These are phyloP conservation scores for Thecophora atra DNA, from an alignment of 2,888 invertebrate species.

Conservation along the genomic window DNA sequence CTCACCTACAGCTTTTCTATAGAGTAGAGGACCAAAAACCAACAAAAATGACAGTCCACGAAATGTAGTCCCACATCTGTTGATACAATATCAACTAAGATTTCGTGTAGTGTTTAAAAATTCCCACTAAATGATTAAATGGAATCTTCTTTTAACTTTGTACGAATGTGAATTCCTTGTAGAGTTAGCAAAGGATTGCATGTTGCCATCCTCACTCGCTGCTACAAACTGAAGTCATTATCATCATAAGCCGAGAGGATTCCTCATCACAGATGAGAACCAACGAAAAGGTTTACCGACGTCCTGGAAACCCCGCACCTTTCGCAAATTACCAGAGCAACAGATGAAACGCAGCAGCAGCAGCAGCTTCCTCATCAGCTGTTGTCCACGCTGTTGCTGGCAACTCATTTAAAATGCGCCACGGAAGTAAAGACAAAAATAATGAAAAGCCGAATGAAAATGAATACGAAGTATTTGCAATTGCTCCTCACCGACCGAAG, in stretches of 20 bases:
- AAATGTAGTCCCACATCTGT: conserved; percentile 23
- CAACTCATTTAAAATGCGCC: conserved; percentile 28
- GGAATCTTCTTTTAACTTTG: neutral
- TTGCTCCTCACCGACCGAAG: neutral
- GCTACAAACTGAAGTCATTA: conserved; percentile 33
- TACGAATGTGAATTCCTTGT: neutral
- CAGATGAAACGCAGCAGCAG: neutral
- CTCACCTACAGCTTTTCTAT: no score
- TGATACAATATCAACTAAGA: neutral
- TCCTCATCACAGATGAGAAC: neutral
- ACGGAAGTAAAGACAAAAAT: conserved; percentile 15
- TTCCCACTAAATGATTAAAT: neutral
- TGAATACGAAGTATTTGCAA: conserved; percentile 26
- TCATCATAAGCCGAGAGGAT: neutral
- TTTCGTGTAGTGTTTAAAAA: neutral
- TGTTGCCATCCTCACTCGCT: conserved; percentile 19
- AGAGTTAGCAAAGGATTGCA: neutral
- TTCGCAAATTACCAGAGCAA: neutral
- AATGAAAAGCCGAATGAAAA: conserved; percentile 30
- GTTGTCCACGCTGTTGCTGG: conserved; percentile 23
- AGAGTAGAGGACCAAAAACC: no score
- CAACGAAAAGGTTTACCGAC: neutral
- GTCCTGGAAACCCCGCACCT: neutral
- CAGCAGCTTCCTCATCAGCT: conserved; percentile 29
- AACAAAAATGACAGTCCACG: no score